Evolutionary conservation across 2,888 invertebrate species (phyloP), one percentile per base, ranked within the genome.

Genomic region (Napeogenes sylphis): DNA sequence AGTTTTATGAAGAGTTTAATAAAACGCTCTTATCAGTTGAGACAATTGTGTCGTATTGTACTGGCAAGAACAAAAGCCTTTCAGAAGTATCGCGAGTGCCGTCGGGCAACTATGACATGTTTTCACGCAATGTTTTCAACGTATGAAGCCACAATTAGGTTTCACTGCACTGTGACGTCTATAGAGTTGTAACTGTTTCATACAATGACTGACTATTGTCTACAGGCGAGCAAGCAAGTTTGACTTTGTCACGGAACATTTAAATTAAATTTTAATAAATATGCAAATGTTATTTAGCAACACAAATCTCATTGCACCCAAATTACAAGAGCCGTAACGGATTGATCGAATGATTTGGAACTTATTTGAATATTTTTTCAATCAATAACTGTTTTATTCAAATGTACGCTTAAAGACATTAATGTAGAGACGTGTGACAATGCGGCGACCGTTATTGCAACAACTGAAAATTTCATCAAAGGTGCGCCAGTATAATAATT

Each of bases 321-420:
- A 82, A 83, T 85, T 80, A 84, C 78, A 79, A 86, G 81, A 82
- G 74, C 86, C 87, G 82, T 89, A 85, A 87, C 88, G 87, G 83
- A 89, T 84, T 83, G 81, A 87, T 85, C 77, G 85, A 85, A 74
- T 78, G 78, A 78, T 75, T 83, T 76, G 79, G 84, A 87, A 85
- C 83, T 80, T 75, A 89, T 90, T 90, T 88, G 78, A 90, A 90
- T 90, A 87, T 88, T 87, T 86, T 88, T 87, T 84, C 89, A 88
- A 90, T 90, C 90, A 90, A 90, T 90, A 89, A 88, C 84, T 82
- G 85, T 87, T 86, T 83, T 87, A 90, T 90, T 90, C 88, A 90
- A 88, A 89, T 87, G 65, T 73, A 64, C 67, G 64, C 76, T 74
- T 79, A 81, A 81, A 83, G 78, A 82, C 79, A 81, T 84, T 82